Conservation (phyloP, 2,888 invertebrate species). For the Scaeva pyrastri region DNA sequence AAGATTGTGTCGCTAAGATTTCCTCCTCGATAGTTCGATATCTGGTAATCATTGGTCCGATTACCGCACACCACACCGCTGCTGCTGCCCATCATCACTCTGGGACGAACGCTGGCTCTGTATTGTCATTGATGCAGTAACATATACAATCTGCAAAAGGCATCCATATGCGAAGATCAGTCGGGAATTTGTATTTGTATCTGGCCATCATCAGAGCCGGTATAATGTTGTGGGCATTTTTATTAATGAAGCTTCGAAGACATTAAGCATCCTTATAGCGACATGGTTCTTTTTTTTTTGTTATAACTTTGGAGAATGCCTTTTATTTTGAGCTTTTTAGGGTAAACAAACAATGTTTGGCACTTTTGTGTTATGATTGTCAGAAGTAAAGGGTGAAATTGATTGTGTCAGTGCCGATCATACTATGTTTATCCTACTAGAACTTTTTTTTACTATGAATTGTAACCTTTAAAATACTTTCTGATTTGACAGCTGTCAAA, state of each 20-base stretch:
- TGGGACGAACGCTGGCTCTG: not conserved
- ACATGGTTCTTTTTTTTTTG: conserved; percentile 61
- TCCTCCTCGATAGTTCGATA: conserved; percentile 62
- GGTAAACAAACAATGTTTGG: not conserved
- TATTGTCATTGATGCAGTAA: conserved; percentile 12
- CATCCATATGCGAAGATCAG: conserved; percentile 43
- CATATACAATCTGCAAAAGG: conserved; percentile 19
- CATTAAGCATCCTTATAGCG: conserved; percentile 73
- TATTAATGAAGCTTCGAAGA: conserved; percentile 74
- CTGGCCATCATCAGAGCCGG: not conserved
- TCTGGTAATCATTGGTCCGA: conserved; percentile 41
- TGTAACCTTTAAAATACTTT: too few species aligned
- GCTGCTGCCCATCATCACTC: not conserved
- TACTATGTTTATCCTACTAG: too few species aligned
- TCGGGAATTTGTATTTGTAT: conserved; percentile 6
- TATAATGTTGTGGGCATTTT: conserved; percentile 62
- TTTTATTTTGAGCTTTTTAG: not conserved
- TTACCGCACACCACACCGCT: not conserved
- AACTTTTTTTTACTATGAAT: too few species aligned
- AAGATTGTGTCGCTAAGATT: conserved; percentile 72
- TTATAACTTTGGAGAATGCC: conserved; percentile 18
- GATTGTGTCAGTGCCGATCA: too few species aligned
- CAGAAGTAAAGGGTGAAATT: too few species aligned
- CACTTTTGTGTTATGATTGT: not conserved
- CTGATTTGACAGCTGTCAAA: too few species aligned